Percentiles rank a stretch among this genome's conserved stretches.
Conservation (phyloP, 1,140 invertebrate species). For the Drosophila bipectinata region DNA sequence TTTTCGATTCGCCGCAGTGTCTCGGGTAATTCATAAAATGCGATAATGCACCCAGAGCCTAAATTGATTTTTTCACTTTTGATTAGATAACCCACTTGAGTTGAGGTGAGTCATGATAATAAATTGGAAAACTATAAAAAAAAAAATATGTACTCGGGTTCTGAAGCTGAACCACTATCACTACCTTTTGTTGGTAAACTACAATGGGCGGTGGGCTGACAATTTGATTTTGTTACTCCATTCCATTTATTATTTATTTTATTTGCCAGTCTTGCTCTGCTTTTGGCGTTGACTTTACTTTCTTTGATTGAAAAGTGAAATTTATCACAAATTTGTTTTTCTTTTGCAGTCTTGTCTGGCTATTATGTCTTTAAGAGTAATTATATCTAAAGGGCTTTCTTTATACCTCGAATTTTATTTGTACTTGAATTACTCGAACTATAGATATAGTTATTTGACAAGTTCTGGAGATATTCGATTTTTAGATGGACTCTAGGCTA, state of each 20-base stretch:
- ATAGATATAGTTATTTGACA: no score
- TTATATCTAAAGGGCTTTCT: no score
- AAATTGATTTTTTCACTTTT: slow-evolving; percentile 1
- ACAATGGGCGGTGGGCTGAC: slow-evolving; percentile 41
- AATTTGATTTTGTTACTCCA: slow-evolving; percentile 16
- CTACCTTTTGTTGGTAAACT: slow-evolving; percentile 15
- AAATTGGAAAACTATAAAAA: background rate
- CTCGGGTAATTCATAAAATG: background rate
- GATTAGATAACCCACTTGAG: slow-evolving; percentile 3
- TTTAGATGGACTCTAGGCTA: no score
- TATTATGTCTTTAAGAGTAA: background rate
- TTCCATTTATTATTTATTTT: slow-evolving; percentile 6
- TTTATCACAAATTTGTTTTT: slow-evolving; percentile 4
- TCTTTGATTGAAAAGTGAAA: slow-evolving; percentile 48
- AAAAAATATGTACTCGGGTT: background rate
- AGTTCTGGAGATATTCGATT: no score
- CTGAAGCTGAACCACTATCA: background rate
- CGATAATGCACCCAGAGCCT: background rate
- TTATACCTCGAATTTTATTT: no score
- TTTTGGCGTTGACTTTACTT: slow-evolving; percentile 30
- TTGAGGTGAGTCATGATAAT: background rate
- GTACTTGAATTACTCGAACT: no score
- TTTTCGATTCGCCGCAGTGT: background rate
- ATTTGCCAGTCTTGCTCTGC: slow-evolving; percentile 11
- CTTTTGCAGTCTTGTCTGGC: background rate